phyloP scores from a whole-genome alignment of 2,113 vertebrate genomes.

The Orthonyx spaldingii region DNA sequence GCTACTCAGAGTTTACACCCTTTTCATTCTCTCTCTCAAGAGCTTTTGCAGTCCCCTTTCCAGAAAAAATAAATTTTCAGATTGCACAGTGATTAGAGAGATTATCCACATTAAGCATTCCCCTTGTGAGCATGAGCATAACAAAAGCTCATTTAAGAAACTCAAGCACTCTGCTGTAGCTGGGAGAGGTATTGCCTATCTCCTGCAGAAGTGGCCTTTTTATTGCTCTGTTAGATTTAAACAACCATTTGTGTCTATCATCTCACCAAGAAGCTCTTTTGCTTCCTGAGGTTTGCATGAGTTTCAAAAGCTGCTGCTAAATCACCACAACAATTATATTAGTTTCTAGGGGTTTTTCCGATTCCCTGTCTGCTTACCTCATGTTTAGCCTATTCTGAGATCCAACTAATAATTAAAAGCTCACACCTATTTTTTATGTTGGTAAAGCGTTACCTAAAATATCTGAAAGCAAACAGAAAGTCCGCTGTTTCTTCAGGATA shows the following conservation, averaged over 20 bases:
- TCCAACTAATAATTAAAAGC: background rate
- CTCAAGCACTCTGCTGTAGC: background rate
- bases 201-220: background rate
- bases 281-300: background rate
- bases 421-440: background rate
- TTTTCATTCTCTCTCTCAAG: background rate
- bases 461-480: background rate
- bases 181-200: background rate
- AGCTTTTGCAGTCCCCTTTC: background rate
- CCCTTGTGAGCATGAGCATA: background rate
- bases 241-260: background rate
- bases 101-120: slow-evolving; percentile 12
- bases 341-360: background rate
- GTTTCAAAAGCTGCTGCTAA: background rate
- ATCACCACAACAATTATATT: background rate
- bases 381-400: background rate
- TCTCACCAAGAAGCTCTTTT: background rate
- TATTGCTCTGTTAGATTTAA: background rate
- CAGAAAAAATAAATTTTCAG: slow-evolving; percentile 35
- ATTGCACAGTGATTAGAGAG: background rate
- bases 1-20: background rate
- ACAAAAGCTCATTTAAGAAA: slow-evolving; percentile 20
- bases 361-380: background rate
- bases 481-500: background rate
- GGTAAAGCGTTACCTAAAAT: background rate